Percentiles rank a stretch among this genome's conserved stretches.
phyloP scores from a whole-genome alignment of 2,113 vertebrate genomes.

The Melospiza georgiana region DNA sequence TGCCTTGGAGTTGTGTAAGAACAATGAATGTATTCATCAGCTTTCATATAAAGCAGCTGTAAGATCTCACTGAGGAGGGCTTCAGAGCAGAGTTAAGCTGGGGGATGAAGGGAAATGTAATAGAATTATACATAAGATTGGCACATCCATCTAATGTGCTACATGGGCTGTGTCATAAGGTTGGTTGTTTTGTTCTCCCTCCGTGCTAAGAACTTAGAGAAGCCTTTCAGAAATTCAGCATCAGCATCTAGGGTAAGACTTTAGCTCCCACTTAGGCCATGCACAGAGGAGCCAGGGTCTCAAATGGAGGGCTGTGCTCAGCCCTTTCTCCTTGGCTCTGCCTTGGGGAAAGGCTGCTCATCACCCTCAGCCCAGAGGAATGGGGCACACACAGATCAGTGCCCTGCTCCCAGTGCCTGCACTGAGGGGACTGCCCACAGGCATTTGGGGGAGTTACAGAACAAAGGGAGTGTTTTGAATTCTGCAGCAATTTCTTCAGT shows the following conservation, averaged over 20 bases:
- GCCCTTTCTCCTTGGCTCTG: not conserved
- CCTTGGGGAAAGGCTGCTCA: not conserved
- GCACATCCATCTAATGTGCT: not conserved
- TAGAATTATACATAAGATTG: not conserved
- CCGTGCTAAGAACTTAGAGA: not conserved
- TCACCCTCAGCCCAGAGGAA: not conserved
- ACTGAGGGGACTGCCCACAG: not conserved
- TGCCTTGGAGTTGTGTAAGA: constrained; percentile 22
- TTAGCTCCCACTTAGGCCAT: not conserved
- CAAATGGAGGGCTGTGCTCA: not conserved
- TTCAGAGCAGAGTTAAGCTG: constrained; percentile 2
- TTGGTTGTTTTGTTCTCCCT: not conserved
- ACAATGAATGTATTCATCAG: constrained; percentile 29
- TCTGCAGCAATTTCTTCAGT: not conserved
- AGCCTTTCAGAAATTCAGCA: not conserved
- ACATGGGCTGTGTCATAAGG: not conserved
- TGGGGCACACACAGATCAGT: accelerated
- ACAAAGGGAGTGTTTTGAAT: not conserved
- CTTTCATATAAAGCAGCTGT: constrained; percentile 5
- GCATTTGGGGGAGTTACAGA: too few relatives aligned
- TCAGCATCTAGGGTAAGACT: not conserved
- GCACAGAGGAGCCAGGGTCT: not conserved
- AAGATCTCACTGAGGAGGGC: not conserved
- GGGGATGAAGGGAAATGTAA: not conserved
- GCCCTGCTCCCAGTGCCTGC: not conserved